Evolutionary conservation across 1,140 invertebrate genomes (phyloP).

Genomic region (Orussus abietinus): DNA sequence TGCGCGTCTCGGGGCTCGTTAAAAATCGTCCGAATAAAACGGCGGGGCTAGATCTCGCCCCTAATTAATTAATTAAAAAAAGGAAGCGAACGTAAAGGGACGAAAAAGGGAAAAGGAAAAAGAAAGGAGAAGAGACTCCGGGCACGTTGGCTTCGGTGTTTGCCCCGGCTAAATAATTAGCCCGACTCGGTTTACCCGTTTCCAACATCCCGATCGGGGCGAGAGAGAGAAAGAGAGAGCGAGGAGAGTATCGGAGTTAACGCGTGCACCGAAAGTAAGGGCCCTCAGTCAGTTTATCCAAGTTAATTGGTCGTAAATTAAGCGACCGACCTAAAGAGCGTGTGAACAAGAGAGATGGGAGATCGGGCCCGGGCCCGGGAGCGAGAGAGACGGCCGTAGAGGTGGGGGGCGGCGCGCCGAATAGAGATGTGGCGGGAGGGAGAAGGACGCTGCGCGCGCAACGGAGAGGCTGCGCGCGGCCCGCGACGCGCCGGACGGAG

Average conservation of each 20-base stretch:
- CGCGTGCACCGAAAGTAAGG: constrained; percentile 49
- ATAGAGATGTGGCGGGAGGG: constrained; percentile 17
- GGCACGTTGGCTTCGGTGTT: no score
- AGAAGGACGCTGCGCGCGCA: constrained; percentile 16
- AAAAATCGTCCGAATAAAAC: no score
- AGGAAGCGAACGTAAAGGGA: no score
- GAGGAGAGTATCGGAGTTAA: constrained; percentile 38
- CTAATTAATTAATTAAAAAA: no score
- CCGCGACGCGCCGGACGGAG: neutral
- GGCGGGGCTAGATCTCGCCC: no score
- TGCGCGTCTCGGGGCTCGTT: no score
- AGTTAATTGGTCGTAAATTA: constrained; percentile 58
- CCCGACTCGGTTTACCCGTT: no score
- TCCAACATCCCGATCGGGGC: no score
- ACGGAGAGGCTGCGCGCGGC: no score
- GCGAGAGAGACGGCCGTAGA: constrained; percentile 5
- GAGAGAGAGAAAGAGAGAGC: constrained; percentile 13
- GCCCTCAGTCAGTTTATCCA: constrained; percentile 51
- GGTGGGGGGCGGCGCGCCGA: neutral
- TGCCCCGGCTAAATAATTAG: no score
- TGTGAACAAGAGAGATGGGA: constrained; percentile 9
- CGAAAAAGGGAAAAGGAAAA: no score
- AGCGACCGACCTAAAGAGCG: constrained; percentile 36
- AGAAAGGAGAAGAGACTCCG: no score
- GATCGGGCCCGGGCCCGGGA: constrained; percentile 17